Evolutionary conservation across 2,113 vertebrate genomes (phyloP).

Genomic region (Hemiprocne comata): DNA sequence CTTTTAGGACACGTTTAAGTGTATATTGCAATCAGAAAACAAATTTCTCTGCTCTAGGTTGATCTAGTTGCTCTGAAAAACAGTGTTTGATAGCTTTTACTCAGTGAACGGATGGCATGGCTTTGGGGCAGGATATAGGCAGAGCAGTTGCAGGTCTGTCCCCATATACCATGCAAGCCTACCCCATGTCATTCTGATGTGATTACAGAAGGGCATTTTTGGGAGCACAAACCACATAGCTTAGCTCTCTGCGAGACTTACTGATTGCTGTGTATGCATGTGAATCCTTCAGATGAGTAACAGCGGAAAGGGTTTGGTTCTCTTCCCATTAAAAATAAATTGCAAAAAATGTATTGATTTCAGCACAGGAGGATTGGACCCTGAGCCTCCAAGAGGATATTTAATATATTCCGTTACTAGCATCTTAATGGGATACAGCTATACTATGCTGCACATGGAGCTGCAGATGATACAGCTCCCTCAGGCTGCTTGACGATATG

Average conservation of each 20-base stretch:
- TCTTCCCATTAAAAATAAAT: constrained; percentile 37
- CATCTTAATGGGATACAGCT: constrained; percentile 60
- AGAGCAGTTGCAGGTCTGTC: accelerated
- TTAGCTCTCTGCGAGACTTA: neutral
- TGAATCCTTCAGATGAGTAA: neutral
- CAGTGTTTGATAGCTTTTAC: accelerated
- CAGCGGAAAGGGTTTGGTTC: constrained; percentile 5
- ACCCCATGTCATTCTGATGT: neutral
- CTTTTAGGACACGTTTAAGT: neutral
- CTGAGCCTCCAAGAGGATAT: constrained; percentile 31
- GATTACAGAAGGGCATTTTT: neutral
- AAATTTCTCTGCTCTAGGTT: neutral
- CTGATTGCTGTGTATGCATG: neutral
- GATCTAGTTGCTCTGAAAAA: neutral
- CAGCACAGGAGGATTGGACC: neutral
- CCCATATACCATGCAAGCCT: neutral
- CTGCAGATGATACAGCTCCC: constrained; percentile 47
- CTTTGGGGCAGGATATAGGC: neutral
- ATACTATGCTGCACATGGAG: neutral
- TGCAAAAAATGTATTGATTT: constrained; percentile 51
- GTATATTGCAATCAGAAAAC: neutral
- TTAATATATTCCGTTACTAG: constrained; percentile 46
- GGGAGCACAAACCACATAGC: neutral
- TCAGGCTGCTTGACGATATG: constrained; percentile 40
- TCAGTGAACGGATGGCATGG: neutral